A percentile compares a stretch with the other conserved stretches of the same genome.
These are phyloP conservation scores for Sternotherus odoratus DNA, from an alignment of 2,797 vertebrate species.

Conservation along the genomic window DNA sequence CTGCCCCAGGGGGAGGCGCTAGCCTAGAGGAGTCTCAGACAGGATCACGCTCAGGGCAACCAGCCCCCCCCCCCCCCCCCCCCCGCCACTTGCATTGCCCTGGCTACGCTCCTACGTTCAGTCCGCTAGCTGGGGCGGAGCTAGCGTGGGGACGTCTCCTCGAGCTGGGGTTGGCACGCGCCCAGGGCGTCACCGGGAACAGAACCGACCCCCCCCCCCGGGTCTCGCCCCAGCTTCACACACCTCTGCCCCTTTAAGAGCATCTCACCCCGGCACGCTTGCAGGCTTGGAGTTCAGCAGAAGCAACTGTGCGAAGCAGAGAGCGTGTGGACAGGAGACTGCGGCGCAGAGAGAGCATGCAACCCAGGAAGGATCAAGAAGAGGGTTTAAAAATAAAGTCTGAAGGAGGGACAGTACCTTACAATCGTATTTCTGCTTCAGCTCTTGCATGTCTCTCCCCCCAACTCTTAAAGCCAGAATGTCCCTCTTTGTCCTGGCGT, in stretches of 20 bases:
- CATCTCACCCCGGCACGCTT: too few species aligned
- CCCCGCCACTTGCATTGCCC: background rate
- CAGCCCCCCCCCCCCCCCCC: background rate
- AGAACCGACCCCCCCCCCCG: background rate
- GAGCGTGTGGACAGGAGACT: background rate
- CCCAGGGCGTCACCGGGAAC: background rate
- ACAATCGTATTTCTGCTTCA: conserved; percentile 91
- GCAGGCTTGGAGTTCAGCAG: background rate
- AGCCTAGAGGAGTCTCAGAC: background rate
- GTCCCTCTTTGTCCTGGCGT: conserved; percentile 93
- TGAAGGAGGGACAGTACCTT: conserved; percentile 84
- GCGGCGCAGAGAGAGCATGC: background rate
- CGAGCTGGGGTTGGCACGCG: background rate
- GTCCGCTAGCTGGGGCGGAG: background rate
- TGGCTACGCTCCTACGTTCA: background rate
- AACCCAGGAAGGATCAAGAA: background rate
- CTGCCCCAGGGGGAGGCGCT: background rate
- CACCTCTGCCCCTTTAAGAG: background rate
- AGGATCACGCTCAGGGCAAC: fast-evolving
- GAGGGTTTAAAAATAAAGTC: fast-evolving
- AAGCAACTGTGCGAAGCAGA: background rate
- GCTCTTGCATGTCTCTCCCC: conserved; percentile 87
- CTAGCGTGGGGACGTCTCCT: background rate
- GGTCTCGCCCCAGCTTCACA: background rate
- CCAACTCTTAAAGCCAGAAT: conserved; percentile 89